These are phyloP conservation scores for Trichonephila clavata DNA, from an alignment of 1,140 invertebrate species.

Conservation along the genomic window DNA sequence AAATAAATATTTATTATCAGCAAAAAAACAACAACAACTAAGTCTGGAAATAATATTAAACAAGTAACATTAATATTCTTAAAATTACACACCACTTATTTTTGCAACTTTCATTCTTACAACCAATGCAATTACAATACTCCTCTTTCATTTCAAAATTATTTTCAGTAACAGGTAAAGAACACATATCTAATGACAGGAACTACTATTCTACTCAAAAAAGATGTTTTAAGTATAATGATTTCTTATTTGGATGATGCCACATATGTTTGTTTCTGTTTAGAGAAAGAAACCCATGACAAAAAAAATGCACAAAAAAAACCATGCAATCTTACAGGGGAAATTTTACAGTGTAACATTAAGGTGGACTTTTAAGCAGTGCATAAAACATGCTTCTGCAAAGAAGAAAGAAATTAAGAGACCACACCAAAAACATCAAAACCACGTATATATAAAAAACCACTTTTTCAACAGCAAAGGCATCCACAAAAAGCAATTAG, in stretches of 20 bases:
- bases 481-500: constrained; percentile 51
- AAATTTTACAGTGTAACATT: neutral
- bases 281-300: neutral
- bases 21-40: too few relatives aligned
- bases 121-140: too few relatives aligned
- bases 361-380: neutral
- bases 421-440: constrained; percentile 76
- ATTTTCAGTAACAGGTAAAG: too few relatives aligned
- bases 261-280: constrained; percentile 56
- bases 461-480: constrained; percentile 7
- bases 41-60: too few relatives aligned
- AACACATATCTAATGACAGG: too few relatives aligned
- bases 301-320: neutral
- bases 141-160: too few relatives aligned
- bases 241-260: constrained; percentile 71
- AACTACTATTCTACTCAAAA: too few relatives aligned
- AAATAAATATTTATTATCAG: too few relatives aligned
- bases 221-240: too few relatives aligned
- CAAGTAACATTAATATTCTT: too few relatives aligned
- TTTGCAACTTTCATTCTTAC: too few relatives aligned
- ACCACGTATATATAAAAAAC: neutral
- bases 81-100: too few relatives aligned
- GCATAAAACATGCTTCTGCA: constrained; percentile 39
- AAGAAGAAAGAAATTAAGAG: constrained; percentile 20
- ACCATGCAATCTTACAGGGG: neutral